A percentile compares a stretch with the other conserved stretches of the same genome.
Conservation (phyloP, 2,888 invertebrate genomes). For the Philonicus albiceps region DNA sequence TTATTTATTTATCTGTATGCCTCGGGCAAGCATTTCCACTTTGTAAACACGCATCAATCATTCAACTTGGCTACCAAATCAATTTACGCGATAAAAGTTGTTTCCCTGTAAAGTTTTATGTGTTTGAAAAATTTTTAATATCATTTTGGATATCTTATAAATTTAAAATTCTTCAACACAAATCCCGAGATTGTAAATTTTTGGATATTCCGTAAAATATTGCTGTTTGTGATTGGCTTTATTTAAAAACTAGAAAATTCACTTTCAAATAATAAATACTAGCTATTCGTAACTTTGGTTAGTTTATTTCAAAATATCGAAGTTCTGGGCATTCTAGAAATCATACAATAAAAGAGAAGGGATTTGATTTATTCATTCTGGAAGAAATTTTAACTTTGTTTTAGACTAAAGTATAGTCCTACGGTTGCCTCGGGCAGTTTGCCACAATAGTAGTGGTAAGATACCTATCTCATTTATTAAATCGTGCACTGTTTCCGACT, state of each 20-base stretch:
- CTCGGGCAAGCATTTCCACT: not conserved
- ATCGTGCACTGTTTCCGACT: too few species aligned
- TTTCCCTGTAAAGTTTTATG: not conserved
- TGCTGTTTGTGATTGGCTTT: not conserved
- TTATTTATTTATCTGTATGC: not conserved
- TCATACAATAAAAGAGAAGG: not conserved
- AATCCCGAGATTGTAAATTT: not conserved
- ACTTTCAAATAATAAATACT: not conserved
- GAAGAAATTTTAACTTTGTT: not conserved
- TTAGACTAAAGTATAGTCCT: too few species aligned
- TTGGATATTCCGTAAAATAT: not conserved
- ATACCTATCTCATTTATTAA: too few species aligned
- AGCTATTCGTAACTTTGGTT: not conserved
- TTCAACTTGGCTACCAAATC: not conserved
- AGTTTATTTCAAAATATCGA: not conserved
- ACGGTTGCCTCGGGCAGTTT: too few species aligned
- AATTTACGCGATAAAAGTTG: not conserved
- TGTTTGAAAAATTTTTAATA: not conserved
- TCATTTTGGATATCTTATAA: not conserved
- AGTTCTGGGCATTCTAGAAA: not conserved
- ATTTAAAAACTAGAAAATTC: not conserved
- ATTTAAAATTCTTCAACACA: not conserved
- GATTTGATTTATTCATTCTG: not conserved
- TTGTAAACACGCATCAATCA: not conserved
- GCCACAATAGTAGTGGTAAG: too few species aligned